phyloP scores from a whole-genome alignment of 2,888 invertebrate genomes.

The Cosmopolites sordidus region DNA sequence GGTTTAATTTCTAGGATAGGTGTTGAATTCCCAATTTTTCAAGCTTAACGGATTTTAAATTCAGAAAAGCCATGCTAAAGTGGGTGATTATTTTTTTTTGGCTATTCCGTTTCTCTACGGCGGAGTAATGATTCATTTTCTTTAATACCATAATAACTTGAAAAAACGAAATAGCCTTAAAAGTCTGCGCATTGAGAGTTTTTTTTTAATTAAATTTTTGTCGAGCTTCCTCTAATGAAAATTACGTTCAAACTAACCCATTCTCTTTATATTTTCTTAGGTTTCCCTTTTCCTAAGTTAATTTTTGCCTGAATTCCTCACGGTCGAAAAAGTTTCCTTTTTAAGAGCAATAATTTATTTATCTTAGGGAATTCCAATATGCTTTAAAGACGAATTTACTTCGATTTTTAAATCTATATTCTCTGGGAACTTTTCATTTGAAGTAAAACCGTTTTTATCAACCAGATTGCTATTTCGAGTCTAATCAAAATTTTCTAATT shows the following conservation, averaged over 20 bases:
- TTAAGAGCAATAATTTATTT: slow-evolving; percentile 21
- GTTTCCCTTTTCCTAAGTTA: not conserved
- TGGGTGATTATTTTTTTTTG: no score
- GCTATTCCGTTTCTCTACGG: no score
- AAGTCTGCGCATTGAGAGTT: no score
- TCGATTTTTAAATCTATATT: slow-evolving; percentile 18
- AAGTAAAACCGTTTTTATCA: slow-evolving; percentile 4
- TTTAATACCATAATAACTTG: no score
- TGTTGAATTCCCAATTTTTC: not conserved
- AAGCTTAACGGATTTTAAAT: no score
- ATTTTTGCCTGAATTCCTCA: slow-evolving; percentile 8
- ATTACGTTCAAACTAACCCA: no score
- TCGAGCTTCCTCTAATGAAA: no score
- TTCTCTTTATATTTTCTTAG: no score
- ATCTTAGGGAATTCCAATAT: slow-evolving; percentile 22
- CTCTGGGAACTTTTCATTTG: slow-evolving; percentile 4
- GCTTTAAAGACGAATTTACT: slow-evolving; percentile 17
- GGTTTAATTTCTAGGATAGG: slow-evolving; percentile 10
- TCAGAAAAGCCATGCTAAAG: no score
- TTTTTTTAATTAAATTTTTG: no score
- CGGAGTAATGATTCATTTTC: no score
- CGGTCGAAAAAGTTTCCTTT: slow-evolving; percentile 9
- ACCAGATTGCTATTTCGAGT: slow-evolving; percentile 9
- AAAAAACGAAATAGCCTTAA: no score
- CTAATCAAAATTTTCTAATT: slow-evolving; percentile 21